Base-by-base conservation (phyloP, 2,797 vertebrate genomes). In the Streptopelia turtur region DNA sequence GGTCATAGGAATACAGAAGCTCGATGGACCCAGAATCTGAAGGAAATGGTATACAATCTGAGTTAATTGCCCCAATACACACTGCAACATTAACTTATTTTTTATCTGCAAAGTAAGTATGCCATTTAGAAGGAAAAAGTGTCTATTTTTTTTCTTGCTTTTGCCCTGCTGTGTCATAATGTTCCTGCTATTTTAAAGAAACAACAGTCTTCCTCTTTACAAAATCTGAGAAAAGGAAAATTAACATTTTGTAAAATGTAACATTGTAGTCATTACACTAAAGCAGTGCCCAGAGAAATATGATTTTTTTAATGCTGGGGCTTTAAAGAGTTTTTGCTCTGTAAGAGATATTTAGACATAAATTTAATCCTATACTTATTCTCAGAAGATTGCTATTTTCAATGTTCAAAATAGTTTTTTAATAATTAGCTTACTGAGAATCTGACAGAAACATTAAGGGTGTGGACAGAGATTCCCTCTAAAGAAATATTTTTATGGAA, bases 251-350 rank as follows among this genome's bases (percentile, higher is more conserved):
- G 30, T 93, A 93, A 86, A 94, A 94, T 90, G n/a, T 79, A 93
- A 81, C 86, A 87, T 85, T 72, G 69, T 84, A 84, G 35, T 89
- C 28, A 76, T 66, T 9, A 6, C 78, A 87, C 37, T 79, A 95
- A 95, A 85, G 63, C 41, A 52, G 37, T 88, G 53, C 75, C 69
- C 69, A 91, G 90, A 96, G 80, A 95, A 79, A 94, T 59, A 89
- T 39, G 16, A 85, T 70, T 96, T 90, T 97, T 97, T 97, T 97
- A 95, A 96, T 90, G 43, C 13, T 82, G 41, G 84, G 55, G 77
- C 45, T 93, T 97, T 95, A 92, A 90, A 88, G 79, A 72, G 24
- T 17, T 80, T 96, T 95, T 74, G 78, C 57, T 74, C 83, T 93
- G 45, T 85, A 75, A 92, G 82, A 94, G 65, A 53, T 87, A 76